Base-by-base conservation (phyloP, 2,113 vertebrate genomes). In the Synchiropus splendidus region DNA sequence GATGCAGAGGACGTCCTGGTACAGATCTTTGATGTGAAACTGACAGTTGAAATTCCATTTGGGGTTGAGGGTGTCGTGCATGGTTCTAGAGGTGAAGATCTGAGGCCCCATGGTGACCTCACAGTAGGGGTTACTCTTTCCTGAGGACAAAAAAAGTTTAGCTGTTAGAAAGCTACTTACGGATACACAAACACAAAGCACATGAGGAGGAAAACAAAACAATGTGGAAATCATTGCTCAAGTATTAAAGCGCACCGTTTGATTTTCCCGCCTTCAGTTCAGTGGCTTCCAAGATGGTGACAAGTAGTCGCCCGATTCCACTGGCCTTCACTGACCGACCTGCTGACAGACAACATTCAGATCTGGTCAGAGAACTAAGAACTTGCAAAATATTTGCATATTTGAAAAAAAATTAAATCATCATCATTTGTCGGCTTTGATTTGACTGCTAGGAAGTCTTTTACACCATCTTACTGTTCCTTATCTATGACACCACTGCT, bases 41-140 rank as follows among this genome's bases (percentile, higher is more conserved):
- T 98, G 94, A 75, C 95, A 98, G 74, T 91, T 97, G 61, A 95
- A 98, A 55, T 90, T 96, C 95, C 95, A 98, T 64, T 94, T 98
- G 40, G 95, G 94, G 66, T 88, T 93, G 36, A 91, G 58, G 0
- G 94, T 94, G 67, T 98, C 95, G 15, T 84, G 89, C 39, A 97
- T 67, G 0, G 90, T 89, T 34, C 95, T 86, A 2, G 94, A 95
- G 0, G 90, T 93, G 67, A 88, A 98, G 67, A 88, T 84, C 83
- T 98, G 95, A 1, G 88, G 84, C 61, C 93, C 93, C 94, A 98
- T 88, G 58, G 91, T 93, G 66, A 98, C 84, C 64, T 98, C 95
- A 51, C 95, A 98, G 64, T 92, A 98, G 0, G 94, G 89, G 52
- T 90, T 94, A 74, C 88, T 92, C 72, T 92, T 98, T 52, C 93